A percentile compares a stretch with the other conserved stretches of the same genome.
phyloP scores from a whole-genome alignment of 1,140 invertebrate species.

The Orchesella cincta region DNA sequence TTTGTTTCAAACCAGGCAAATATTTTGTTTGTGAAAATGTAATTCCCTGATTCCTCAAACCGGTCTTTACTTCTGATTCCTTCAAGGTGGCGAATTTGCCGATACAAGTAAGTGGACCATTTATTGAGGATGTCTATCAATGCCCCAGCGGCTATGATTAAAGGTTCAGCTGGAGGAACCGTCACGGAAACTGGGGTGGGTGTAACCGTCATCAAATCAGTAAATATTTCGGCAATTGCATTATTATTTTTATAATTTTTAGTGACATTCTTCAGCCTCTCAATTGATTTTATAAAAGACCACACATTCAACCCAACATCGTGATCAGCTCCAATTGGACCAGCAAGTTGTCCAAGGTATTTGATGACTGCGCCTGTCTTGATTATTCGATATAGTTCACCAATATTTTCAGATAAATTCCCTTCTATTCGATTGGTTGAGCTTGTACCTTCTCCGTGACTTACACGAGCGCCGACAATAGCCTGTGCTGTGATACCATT shows the following conservation, averaged over 20 bases:
- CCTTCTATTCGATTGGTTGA: background rate
- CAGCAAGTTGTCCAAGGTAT: conserved; percentile 19
- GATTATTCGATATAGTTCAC: too few relatives aligned
- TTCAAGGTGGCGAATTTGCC: conserved; percentile 6
- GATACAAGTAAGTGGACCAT: background rate
- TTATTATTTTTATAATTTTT: conserved; percentile 28
- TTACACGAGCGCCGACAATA: background rate
- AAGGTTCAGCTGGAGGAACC: conserved; percentile 5
- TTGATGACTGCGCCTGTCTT: background rate
- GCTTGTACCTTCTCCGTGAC: background rate
- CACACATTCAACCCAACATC: conserved; percentile 34
- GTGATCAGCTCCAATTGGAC: conserved; percentile 27
- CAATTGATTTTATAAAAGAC: background rate
- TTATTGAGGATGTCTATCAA: conserved; percentile 8
- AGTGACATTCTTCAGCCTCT: background rate
- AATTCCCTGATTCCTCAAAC: conserved; percentile 14
- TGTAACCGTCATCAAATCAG: background rate
- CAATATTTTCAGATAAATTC: background rate
- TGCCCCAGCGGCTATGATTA: conserved; percentile 8
- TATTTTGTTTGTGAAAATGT: background rate
- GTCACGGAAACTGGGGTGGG: background rate
- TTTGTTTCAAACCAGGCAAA: background rate
- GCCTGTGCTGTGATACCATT: background rate
- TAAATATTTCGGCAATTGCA: conserved; percentile 28
- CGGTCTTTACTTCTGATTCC: conserved; percentile 13